Evolutionary conservation across 92 coral and sea anemone genomes (phyloP).

Genomic region (Desmophyllum pertusum): DNA sequence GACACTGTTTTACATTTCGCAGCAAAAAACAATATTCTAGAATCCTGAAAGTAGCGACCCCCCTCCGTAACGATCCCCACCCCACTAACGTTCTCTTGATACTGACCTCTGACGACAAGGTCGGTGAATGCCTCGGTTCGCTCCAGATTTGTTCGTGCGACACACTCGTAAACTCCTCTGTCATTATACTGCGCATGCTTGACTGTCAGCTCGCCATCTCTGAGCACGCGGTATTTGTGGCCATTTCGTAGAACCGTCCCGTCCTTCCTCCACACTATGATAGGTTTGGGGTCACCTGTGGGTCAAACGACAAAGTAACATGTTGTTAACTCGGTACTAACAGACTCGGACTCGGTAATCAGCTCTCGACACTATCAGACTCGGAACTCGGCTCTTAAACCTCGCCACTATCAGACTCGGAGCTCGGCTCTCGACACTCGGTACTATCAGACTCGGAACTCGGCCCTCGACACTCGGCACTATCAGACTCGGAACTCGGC

Average conservation of each 20-base stretch:
- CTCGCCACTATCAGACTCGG: too few species aligned
- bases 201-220: constrained; percentile 47
- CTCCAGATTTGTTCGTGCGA: constrained; percentile 53
- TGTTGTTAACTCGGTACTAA: too few species aligned
- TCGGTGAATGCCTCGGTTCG: constrained; percentile 49
- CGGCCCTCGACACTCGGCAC: too few species aligned
- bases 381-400: too few species aligned
- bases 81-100: not conserved
- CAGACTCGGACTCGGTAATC: too few species aligned
- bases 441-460: too few species aligned
- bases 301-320: not conserved
- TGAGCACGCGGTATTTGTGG: constrained; percentile 32
- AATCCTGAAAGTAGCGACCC: too few species aligned
- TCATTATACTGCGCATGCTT: constrained; percentile 57
- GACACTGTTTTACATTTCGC: not conserved
- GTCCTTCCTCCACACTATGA: constrained; percentile 58
- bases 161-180: constrained; percentile 70
- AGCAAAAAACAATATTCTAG: too few species aligned
- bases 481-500: too few species aligned
- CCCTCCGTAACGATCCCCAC: not conserved
- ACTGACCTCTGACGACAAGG: constrained; percentile 71
- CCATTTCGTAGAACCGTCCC: constrained; percentile 45
- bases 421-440: too few species aligned
- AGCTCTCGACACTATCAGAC: too few species aligned
- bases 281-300: constrained; percentile 54